These are phyloP conservation scores for Octonoba sinensis DNA, from an alignment of 2,888 invertebrate species.

Conservation along the genomic window DNA sequence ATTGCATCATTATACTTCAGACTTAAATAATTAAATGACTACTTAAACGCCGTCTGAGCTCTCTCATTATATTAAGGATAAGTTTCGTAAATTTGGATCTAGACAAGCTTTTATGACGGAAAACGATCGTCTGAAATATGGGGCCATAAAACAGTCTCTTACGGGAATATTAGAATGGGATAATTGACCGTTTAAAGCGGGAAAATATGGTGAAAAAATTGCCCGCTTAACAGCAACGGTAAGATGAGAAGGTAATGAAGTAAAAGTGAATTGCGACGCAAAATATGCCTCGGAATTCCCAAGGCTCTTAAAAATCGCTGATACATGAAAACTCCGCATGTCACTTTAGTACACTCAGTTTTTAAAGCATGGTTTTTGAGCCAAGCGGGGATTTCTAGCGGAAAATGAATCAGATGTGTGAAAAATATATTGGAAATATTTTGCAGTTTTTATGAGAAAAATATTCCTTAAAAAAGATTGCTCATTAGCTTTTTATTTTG, in stretches of 20 bases:
- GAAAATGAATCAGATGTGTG: too few species aligned
- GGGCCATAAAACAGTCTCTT: constrained; percentile 44
- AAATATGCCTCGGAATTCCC: constrained; percentile 39
- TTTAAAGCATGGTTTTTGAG: constrained; percentile 8
- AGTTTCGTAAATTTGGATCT: constrained; percentile 11
- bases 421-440: too few species aligned
- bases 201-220: constrained; percentile 25
- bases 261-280: constrained; percentile 42
- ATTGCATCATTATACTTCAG: constrained; percentile 36
- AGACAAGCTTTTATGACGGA: constrained; percentile 28
- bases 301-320: constrained; percentile 37
- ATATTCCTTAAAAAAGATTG: too few species aligned
- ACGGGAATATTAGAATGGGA: constrained; percentile 57
- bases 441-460: too few species aligned
- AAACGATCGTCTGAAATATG: constrained; percentile 44
- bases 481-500: too few species aligned
- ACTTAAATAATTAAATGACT: constrained; percentile 31
- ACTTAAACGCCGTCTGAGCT: constrained; percentile 13
- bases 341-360: constrained; percentile 34
- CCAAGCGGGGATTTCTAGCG: too few species aligned
- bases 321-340: constrained; percentile 29
- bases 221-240: constrained; percentile 10
- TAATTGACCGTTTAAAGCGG: constrained; percentile 55
- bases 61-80: constrained; percentile 16
- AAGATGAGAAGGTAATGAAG: constrained; percentile 54